Conservation (phyloP, 1,140 invertebrate species). For the Oryzaephilus surinamensis region DNA sequence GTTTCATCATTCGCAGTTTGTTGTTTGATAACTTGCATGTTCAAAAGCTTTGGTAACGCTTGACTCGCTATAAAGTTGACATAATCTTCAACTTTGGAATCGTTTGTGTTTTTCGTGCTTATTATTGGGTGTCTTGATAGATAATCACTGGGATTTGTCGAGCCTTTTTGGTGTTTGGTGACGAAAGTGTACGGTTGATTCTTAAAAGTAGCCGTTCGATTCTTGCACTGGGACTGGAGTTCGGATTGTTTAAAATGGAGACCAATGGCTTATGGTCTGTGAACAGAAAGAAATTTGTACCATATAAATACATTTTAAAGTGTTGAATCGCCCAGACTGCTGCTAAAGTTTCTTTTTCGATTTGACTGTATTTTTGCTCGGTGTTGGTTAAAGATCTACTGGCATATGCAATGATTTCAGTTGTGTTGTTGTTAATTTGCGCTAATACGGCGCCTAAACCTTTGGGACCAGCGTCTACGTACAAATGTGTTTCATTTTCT, state of each 20-base stretch:
- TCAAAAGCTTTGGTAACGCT: too few species aligned
- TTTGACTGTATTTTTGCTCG: conserved; percentile 41
- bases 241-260: neutral
- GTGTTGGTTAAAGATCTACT: conserved; percentile 37
- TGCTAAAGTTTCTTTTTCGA: conserved; percentile 43
- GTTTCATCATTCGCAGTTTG: conserved; percentile 3
- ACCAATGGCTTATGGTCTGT: conserved; percentile 31
- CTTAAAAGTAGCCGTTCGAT: conserved; percentile 2
- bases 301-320: conserved; percentile 43
- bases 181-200: conserved; percentile 2
- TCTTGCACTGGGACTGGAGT: neutral
- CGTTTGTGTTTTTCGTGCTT: neutral
- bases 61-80: conserved; percentile 2
- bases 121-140: conserved; percentile 1
- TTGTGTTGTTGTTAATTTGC: conserved; percentile 1
- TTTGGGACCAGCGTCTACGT: conserved; percentile 6
- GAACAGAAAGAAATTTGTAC: conserved; percentile 34
- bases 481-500: conserved; percentile 2
- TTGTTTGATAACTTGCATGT: conserved; percentile 7
- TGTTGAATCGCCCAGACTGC: conserved; percentile 38
- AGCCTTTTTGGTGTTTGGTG: neutral
- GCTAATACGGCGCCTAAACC: conserved; percentile 5
- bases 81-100: neutral
- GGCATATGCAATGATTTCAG: conserved; percentile 18
- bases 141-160: conserved; percentile 1